Evolutionary conservation across 2,888 invertebrate species (phyloP), one percentile per base, ranked within the genome.

Genomic region (Argyresthia albistria): DNA sequence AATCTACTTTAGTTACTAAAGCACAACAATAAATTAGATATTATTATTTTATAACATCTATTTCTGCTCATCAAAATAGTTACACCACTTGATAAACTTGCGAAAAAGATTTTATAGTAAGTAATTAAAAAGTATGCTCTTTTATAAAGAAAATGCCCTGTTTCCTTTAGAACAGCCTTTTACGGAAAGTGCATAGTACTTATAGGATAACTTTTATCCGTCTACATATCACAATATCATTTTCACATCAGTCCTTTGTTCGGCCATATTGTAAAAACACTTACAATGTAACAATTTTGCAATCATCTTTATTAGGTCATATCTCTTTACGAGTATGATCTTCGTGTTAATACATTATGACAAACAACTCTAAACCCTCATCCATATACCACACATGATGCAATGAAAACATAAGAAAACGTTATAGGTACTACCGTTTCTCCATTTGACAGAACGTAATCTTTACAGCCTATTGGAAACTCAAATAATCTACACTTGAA

Each of bases 211-310:
- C 14, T 60, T 59, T 67, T 60, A 67, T 58, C 65, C 65, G 60
- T 60, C 73, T 76, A 74, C 74, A 70, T 82, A 83, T 81, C 82
- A 82, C 82, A 83, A 35, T 72, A 66, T 74, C 67, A 68, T 69
- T 69, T 61, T 69, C 74, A 75, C 76, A 73, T 81, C 82, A 83
- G 81, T 82, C 80, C 58, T 61, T 63, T 62, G 64, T 48, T 36
- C 48, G 10, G 48, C 35, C 69, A 71, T 65, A 69, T 67, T 72
- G 63, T 66, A 66, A 9, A 39, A n/a, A 9, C 10, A 11, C 10
- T 39, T 2, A 3, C 8, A 39, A 39, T 9, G 39, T 2, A 8
- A 39, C 8, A 39, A n/a, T n/a, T 39, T n/a, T 39, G 39, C 8
- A 11, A 39, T 39, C n/a, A 39, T 9, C n/a, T 39, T 39, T 8